Evolutionary conservation across 2,113 vertebrate species (phyloP).

Genomic region (Channa argus): DNA sequence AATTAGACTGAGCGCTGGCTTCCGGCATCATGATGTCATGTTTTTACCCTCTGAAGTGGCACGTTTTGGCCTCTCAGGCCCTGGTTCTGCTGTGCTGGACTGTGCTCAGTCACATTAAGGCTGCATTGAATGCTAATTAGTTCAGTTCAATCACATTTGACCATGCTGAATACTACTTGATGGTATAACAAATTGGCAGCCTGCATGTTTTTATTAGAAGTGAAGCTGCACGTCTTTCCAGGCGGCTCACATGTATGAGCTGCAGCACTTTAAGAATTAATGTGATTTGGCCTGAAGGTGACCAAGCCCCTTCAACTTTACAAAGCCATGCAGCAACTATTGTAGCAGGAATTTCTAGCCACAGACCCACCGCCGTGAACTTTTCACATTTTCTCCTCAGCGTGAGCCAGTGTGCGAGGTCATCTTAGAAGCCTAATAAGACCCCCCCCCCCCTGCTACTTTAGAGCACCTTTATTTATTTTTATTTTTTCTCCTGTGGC

Average conservation of each 20-base stretch:
- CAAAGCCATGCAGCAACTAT: neutral
- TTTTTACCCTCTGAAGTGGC: slow-evolving; percentile 48
- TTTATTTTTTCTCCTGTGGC: slow-evolving; percentile 71
- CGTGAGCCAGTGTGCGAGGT: slow-evolving; percentile 62
- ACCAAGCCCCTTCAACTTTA: neutral
- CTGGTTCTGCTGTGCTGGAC: slow-evolving; percentile 17
- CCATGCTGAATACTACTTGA: neutral
- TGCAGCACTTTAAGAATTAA: slow-evolving; percentile 16
- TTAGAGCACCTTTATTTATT: slow-evolving; percentile 80
- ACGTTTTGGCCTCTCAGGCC: slow-evolving; percentile 15
- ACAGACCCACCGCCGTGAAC: slow-evolving; percentile 59
- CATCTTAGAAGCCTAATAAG: slow-evolving; percentile 66
- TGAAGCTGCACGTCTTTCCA: slow-evolving; percentile 3
- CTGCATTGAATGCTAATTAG: slow-evolving; percentile 10
- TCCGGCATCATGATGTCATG: slow-evolving; percentile 54
- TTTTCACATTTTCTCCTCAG: slow-evolving; percentile 83
- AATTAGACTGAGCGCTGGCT: slow-evolving; percentile 43
- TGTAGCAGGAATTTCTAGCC: slow-evolving; percentile 49
- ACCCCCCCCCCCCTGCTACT: slow-evolving; percentile 62
- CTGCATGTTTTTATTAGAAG: neutral
- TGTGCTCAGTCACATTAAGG: slow-evolving; percentile 15
- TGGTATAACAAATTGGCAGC: neutral
- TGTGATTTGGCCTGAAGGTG: slow-evolving; percentile 4
- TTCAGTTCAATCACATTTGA: slow-evolving; percentile 15
- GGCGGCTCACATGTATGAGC: slow-evolving; percentile 22